A percentile compares a stretch with the other conserved stretches of the same genome.
Conservation (phyloP, 2,888 invertebrate species). For the Eristalis arbustorum region DNA sequence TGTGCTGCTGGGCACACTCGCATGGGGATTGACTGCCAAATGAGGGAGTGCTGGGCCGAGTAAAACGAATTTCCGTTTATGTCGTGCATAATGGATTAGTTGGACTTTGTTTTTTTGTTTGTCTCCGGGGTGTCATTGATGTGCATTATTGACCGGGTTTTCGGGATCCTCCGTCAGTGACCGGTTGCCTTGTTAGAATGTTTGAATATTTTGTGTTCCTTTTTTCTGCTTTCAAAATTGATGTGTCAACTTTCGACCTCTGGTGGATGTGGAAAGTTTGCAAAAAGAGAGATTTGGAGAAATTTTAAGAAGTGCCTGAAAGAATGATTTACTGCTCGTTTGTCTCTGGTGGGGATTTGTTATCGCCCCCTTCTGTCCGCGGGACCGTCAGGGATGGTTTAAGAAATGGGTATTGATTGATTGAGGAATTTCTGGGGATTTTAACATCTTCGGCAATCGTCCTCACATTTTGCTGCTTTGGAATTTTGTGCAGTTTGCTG, state of each 20-base stretch:
- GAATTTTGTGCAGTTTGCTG: too few relatives aligned
- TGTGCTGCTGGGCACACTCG: background rate
- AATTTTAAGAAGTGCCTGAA: too few relatives aligned
- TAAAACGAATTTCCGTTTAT: background rate
- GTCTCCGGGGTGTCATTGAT: background rate
- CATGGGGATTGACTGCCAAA: background rate
- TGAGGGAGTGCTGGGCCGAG: background rate
- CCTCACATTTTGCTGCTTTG: too few relatives aligned
- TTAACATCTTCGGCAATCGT: too few relatives aligned
- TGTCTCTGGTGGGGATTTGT: too few relatives aligned
- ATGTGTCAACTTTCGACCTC: background rate
- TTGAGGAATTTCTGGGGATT: too few relatives aligned
- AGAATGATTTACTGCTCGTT: too few relatives aligned
- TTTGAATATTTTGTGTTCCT: background rate
- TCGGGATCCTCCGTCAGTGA: background rate
- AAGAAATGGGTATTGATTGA: too few relatives aligned
- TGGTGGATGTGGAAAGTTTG: background rate
- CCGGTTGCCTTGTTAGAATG: background rate
- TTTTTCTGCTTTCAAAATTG: background rate
- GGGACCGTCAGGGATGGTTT: too few relatives aligned
- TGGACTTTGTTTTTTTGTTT: background rate
- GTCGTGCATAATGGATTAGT: background rate
- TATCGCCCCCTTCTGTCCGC: too few relatives aligned
- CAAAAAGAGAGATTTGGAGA: too few relatives aligned
- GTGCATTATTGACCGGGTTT: background rate